phyloP scores from a whole-genome alignment of 2,113 vertebrate species.

The Donacobius atricapilla region DNA sequence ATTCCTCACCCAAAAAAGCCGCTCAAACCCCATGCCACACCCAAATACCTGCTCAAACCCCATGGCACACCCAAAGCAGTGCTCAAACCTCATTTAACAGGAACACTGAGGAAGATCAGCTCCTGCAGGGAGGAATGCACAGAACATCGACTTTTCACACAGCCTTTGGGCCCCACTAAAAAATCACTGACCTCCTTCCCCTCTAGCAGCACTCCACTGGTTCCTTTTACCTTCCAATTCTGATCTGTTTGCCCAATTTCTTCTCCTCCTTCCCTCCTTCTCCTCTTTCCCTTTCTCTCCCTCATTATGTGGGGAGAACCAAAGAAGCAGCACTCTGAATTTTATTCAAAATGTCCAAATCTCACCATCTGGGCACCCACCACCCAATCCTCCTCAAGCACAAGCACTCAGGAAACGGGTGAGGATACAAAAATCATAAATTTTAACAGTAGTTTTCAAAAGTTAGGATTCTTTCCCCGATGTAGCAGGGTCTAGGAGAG shows the following conservation, averaged over 20 bases:
- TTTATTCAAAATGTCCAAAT: neutral
- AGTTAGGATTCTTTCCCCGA: neutral
- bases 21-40: fast-evolving
- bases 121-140: neutral
- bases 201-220: neutral
- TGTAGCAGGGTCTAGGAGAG: neutral
- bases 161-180: neutral
- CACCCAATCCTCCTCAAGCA: neutral
- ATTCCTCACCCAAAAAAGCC: fast-evolving
- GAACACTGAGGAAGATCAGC: fast-evolving
- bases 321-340: neutral
- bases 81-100: fast-evolving
- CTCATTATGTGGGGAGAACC: neutral
- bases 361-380: neutral
- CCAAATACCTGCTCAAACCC: neutral
- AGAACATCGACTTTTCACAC: neutral
- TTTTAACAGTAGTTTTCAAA: neutral
- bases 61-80: fast-evolving
- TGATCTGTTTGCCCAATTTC: neutral
- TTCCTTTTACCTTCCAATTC: neutral
- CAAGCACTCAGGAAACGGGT: neutral
- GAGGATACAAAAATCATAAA: fast-evolving
- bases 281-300: neutral
- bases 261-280: neutral
- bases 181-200: neutral